Percentiles rank a stretch among this genome's conserved stretches.
phyloP scores from a whole-genome alignment of 1,140 invertebrate species.

The Heliconius hewitsoni region DNA sequence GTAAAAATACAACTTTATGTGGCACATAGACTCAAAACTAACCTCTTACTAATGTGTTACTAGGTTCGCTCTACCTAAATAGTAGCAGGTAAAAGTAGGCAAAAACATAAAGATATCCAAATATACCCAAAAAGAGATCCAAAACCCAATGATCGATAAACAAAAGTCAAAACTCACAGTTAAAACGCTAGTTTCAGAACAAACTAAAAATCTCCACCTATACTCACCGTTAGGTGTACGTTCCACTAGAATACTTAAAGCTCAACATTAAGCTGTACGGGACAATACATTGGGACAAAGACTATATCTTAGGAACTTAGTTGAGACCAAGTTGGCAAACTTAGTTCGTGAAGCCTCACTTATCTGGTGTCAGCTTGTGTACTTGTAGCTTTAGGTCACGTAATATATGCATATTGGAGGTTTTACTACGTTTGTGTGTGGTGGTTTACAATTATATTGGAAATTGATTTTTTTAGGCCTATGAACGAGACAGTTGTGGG shows the following conservation, averaged over 20 bases:
- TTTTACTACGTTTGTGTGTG: not conserved
- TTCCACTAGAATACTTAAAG: constrained; percentile 27
- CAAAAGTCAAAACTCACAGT: not conserved
- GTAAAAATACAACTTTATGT: too few species aligned
- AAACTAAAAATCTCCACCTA: not conserved
- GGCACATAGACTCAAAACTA: too few species aligned
- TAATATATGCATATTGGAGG: constrained; percentile 18
- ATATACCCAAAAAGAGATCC: too few species aligned
- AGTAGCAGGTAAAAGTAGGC: too few species aligned
- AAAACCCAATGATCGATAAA: too few species aligned
- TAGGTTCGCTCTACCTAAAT: too few species aligned
- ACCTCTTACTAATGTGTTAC: too few species aligned
- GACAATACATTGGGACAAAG: constrained; percentile 35
- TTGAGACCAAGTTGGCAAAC: constrained; percentile 19
- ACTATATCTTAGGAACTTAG: constrained; percentile 33
- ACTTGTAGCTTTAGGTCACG: constrained; percentile 8
- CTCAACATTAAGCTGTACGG: constrained; percentile 28
- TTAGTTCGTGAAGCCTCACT: constrained; percentile 17
- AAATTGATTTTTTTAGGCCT: not conserved
- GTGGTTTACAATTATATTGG: not conserved
- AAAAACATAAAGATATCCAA: too few species aligned
- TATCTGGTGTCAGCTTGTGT: constrained; percentile 28
- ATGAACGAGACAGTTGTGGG: too few species aligned
- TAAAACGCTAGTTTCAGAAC: not conserved
- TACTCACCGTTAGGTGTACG: constrained; percentile 6